phyloP scores from a whole-genome alignment of 2,797 vertebrate species.

The Oreortyx pictus region DNA sequence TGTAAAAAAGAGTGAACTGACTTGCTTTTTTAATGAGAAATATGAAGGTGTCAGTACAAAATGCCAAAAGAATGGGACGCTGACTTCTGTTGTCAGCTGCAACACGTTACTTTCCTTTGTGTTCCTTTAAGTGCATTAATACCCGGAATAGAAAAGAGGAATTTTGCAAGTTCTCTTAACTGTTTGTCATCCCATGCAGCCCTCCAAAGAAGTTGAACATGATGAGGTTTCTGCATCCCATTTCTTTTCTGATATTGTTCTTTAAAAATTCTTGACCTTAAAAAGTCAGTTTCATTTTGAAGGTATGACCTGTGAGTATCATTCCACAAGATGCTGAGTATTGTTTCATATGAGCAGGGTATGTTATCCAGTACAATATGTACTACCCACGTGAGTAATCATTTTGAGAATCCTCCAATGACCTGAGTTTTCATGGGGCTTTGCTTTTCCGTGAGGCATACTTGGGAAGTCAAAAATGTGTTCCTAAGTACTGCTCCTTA shows the following conservation, averaged over 20 bases:
- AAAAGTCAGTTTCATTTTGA: not conserved
- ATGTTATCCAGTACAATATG: not conserved
- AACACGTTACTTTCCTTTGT: not conserved
- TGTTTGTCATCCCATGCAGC: not conserved
- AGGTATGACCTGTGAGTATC: not conserved
- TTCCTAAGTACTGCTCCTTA: not conserved
- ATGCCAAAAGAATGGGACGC: not conserved
- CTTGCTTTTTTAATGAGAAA: not conserved
- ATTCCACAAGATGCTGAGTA: not conserved
- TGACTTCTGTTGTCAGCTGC: not conserved
- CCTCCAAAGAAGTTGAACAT: not conserved
- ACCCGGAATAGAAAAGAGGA: not conserved
- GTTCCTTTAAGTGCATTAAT: not conserved
- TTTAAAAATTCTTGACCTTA: not conserved
- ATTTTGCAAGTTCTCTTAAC: not conserved
- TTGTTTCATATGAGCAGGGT: not conserved
- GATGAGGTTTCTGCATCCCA: not conserved
- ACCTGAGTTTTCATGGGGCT: not conserved
- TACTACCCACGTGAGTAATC: rapidly evolving
- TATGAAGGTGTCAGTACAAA: rapidly evolving
- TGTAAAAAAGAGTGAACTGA: not conserved
- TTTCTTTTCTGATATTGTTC: not conserved
- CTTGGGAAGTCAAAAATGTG: not conserved
- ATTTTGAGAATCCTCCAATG: not conserved
- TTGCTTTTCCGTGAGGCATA: not conserved